A percentile compares a stretch with the other conserved stretches of the same genome.
Conservation (phyloP, 1,140 invertebrate species). For the Stenopsyche tienmushanensis region DNA sequence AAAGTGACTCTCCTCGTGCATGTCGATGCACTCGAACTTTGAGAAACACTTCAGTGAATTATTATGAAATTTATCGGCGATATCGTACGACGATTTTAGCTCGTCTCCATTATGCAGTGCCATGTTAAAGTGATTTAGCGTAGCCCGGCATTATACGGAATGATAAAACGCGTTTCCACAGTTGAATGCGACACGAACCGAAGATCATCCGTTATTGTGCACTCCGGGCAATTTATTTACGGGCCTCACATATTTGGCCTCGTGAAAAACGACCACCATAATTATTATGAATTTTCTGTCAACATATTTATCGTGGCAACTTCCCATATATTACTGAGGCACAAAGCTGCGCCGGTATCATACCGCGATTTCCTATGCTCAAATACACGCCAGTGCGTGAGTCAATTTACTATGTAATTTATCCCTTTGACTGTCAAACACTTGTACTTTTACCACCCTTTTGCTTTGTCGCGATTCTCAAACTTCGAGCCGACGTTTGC, state of each 20-base stretch:
- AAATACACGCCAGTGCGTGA: no score
- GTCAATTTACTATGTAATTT: no score
- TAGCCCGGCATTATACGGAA: conserved; percentile 3
- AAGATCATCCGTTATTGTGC: background rate
- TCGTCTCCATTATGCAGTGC: background rate
- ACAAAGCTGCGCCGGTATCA: background rate
- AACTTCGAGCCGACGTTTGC: background rate
- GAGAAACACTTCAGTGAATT: no score
- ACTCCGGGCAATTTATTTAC: background rate
- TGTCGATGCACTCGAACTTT: no score
- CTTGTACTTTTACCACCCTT: no score
- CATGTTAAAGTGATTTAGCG: conserved; percentile 32
- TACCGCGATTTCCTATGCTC: no score
- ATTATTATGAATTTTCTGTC: conserved; percentile 42
- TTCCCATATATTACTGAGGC: background rate
- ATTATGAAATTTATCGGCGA: background rate
- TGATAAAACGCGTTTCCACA: conserved; percentile 10
- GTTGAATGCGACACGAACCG: background rate
- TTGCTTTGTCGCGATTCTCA: background rate
- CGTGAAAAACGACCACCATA: conserved; percentile 13
- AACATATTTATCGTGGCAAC: conserved; percentile 38
- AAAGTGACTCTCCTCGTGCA: no score
- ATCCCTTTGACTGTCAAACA: no score
- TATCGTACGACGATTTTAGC: background rate
- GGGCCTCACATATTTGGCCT: background rate